These are phyloP conservation scores for Chymomyza caudatula DNA, from an alignment of 2,888 invertebrate genomes.

Conservation along the genomic window DNA sequence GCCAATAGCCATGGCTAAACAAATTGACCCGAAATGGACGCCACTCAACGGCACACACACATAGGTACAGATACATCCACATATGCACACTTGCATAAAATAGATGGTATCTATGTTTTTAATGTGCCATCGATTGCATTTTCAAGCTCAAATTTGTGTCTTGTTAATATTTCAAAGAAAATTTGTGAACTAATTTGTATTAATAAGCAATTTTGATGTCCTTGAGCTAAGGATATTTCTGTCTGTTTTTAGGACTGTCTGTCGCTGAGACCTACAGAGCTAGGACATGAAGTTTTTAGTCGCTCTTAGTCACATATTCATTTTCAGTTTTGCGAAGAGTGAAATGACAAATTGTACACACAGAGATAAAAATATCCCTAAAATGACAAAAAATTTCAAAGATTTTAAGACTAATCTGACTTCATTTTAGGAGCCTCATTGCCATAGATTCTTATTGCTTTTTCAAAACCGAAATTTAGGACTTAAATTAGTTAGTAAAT, in stretches of 20 bases:
- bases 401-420: too few relatives aligned
- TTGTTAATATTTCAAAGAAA: not conserved
- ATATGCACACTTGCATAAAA: not conserved
- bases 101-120: slow-evolving; percentile 54
- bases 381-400: too few relatives aligned
- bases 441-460: too few relatives aligned
- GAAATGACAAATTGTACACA: too few relatives aligned
- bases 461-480: too few relatives aligned
- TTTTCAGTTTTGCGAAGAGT: too few relatives aligned
- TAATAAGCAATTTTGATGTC: not conserved
- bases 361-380: too few relatives aligned
- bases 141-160: not conserved
- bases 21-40: not conserved
- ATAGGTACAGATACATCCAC: not conserved
- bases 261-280: too few relatives aligned
- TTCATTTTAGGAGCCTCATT: too few relatives aligned
- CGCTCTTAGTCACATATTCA: too few relatives aligned
- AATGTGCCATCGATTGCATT: slow-evolving; percentile 56
- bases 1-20: not conserved
- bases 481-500: too few relatives aligned
- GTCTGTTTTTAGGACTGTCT: not conserved
- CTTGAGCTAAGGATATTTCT: not conserved
- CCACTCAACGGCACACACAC: slow-evolving; percentile 2
- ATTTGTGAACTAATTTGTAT: not conserved
- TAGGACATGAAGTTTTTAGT: too few relatives aligned